Percentiles rank a stretch among this genome's conserved stretches.
These are phyloP conservation scores for Procapra przewalskii DNA, from an alignment of 2,113 vertebrate genomes.

Conservation along the genomic window DNA sequence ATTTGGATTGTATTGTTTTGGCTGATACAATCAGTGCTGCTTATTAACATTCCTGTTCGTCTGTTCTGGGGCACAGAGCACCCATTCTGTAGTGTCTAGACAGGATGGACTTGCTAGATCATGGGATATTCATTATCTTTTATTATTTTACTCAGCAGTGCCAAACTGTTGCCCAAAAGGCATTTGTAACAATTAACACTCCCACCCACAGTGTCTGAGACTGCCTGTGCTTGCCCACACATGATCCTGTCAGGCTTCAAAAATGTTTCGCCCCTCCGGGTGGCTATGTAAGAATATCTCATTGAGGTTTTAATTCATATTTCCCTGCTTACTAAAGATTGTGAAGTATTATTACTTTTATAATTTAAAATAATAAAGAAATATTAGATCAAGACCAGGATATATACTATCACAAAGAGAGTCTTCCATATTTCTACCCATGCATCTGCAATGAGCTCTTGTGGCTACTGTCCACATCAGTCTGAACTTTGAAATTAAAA, in stretches of 20 bases:
- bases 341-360: not conserved
- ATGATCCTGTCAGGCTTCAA: not conserved
- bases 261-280: not conserved
- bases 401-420: not conserved
- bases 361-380: not conserved
- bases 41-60: not conserved
- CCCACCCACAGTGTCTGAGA: not conserved
- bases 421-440: not conserved
- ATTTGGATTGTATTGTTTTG: not conserved
- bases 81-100: not conserved
- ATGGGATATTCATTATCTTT: not conserved
- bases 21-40: not conserved
- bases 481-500: not conserved
- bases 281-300: not conserved
- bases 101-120: not conserved
- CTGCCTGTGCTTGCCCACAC: not conserved
- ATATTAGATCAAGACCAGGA: not conserved
- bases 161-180: not conserved
- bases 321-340: not conserved
- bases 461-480: not conserved
- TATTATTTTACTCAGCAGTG: not conserved
- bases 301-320: not conserved
- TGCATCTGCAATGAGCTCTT: not conserved
- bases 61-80: not conserved
- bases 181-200: not conserved